Evolutionary conservation across 2,113 vertebrate genomes (phyloP).

Genomic region (Macrotis lagotis): DNA sequence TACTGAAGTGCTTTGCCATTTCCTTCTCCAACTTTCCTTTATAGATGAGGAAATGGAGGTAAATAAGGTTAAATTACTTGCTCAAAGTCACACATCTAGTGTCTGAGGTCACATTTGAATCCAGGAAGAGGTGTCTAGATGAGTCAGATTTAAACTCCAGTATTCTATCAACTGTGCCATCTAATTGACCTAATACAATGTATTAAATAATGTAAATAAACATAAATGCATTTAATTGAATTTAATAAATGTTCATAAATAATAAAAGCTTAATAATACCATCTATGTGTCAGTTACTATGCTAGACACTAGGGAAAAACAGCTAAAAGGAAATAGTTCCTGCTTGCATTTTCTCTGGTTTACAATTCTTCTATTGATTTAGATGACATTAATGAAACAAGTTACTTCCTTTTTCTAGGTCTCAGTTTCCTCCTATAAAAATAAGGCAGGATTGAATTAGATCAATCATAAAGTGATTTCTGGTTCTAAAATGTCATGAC

Average conservation of each 20-base stretch:
- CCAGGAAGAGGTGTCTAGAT: neutral
- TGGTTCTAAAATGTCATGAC: neutral
- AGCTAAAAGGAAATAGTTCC: neutral
- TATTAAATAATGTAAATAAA: neutral
- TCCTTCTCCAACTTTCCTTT: no score
- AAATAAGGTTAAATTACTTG: no score
- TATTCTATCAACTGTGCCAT: neutral
- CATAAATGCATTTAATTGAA: neutral
- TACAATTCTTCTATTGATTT: neutral
- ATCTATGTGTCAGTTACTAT: neutral
- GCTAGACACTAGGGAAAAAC: neutral
- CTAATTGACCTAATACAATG: neutral
- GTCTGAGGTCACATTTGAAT: neutral
- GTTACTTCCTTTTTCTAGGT: neutral
- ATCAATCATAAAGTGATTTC: neutral
- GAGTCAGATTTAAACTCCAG: neutral
- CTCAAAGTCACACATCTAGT: no score
- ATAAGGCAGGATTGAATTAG: neutral
- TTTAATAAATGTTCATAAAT: neutral
- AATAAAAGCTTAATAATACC: neutral
- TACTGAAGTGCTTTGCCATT: no score
- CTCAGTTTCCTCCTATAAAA: neutral
- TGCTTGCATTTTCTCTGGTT: neutral
- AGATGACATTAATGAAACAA: neutral
- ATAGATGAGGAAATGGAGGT: no score